Evolutionary conservation across 2,797 vertebrate genomes (phyloP).

Genomic region (Amniataba percoides): DNA sequence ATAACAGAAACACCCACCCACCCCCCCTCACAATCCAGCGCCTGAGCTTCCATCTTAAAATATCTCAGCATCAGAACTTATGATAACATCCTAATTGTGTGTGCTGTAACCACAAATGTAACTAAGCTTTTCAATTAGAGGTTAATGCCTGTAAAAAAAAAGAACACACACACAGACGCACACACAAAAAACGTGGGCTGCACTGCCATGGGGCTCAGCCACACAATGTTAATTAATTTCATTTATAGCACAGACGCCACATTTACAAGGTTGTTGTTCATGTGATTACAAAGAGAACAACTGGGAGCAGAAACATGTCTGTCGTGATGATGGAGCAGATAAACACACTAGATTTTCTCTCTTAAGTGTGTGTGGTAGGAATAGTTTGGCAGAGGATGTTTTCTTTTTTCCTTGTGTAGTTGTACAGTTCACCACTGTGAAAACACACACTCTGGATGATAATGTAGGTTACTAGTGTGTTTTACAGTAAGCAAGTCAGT

Average conservation of each 20-base stretch:
- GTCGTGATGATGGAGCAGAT: conserved; percentile 59
- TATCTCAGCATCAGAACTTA: conserved; percentile 70
- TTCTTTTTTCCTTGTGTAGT: conserved; percentile 15
- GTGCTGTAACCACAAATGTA: conserved; percentile 75
- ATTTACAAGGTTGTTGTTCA: conserved; percentile 68
- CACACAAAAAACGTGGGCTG: conserved; percentile 52
- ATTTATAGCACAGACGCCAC: conserved; percentile 63
- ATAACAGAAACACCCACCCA: conserved; percentile 13
- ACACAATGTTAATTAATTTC: conserved; percentile 80
- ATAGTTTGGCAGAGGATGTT: conserved; percentile 38
- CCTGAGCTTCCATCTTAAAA: conserved; percentile 50
- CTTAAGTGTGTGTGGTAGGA: conserved; percentile 24
- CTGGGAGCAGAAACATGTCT: conserved; percentile 63
- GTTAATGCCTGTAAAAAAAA: conserved; percentile 58
- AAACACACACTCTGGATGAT: conserved; percentile 35
- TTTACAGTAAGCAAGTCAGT: conserved; percentile 76
- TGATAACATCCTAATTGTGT: conserved; percentile 77
- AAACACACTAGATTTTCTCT: conserved; percentile 46
- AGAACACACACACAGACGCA: conserved; percentile 34
- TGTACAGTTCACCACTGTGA: conserved; percentile 26
- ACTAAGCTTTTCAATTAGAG: conserved; percentile 77
- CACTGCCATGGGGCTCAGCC: conserved; percentile 66
- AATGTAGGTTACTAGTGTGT: conserved; percentile 66
- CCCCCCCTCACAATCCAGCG: conserved; percentile 9
- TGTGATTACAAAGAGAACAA: conserved; percentile 72